Base-by-base conservation (phyloP, 1,140 invertebrate genomes). In the Aphidius ervi region DNA sequence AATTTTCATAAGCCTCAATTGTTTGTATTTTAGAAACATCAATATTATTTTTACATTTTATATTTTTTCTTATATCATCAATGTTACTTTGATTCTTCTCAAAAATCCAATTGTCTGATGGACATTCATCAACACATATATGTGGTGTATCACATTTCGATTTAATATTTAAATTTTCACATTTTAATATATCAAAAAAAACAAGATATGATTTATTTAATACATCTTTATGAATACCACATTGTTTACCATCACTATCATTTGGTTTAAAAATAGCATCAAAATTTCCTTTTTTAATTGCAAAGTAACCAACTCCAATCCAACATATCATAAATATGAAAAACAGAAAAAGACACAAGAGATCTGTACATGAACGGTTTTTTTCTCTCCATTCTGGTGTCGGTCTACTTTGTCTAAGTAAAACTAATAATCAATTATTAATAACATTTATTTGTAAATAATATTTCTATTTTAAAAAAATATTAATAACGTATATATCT, bases 291-390 rank as follows among this genome's bases (percentile, higher is more conserved):
- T 86, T 76, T 9, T 68, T 76, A 50, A 87, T 83, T 3, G 88
- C 23, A 67, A 87, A 91, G 60, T 83, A 81, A 37, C 87, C 90
- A 39, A 95, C 82, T 61, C 86, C 86, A 5, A 78, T 84, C 90
- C 92, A 94, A 50, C 82, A 85, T 54, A 77, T 82, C 8, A 97
- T 74, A 70, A 94, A 95, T 3, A 86, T 75, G 6, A 92, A 63
- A 74, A 97, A 95, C 1, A 95, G 66, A 10, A 94, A 70, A 10
- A 96, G 82, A 81, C 93, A 97, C 9, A 94, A 71, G 23, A 95
- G 79, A 82, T 97, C 94, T 4, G 94, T 97, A 70, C 94, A 97
- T 46, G 87, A 88, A 66, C 93, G 82, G 64, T 88, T 86, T 70
- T 87, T 86, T 5, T 92, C 92, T 65, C 84, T 85, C 74, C 92